Evolutionary conservation across 2,888 invertebrate species (phyloP).

Genomic region (Smittia aterrima): DNA sequence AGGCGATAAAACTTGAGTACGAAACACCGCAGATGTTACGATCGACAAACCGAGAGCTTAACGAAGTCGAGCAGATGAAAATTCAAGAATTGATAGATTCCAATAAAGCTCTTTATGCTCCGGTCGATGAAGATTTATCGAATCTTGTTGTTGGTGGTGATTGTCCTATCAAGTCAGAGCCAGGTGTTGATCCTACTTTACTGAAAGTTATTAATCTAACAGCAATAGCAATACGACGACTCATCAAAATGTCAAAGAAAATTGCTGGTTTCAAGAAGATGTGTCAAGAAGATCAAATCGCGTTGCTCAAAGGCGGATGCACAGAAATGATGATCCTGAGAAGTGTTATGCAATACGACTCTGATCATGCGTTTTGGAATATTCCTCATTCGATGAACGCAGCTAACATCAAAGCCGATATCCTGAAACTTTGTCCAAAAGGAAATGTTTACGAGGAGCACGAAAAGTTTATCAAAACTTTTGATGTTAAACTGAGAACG

Average conservation of each 20-base stretch:
- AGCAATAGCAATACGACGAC: slow-evolving; percentile 83
- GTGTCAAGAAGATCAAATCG: slow-evolving; percentile 91
- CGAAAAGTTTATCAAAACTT: slow-evolving; percentile 78
- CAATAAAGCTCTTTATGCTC: slow-evolving; percentile 79
- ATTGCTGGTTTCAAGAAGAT: slow-evolving; percentile 88
- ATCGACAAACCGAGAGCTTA: slow-evolving; percentile 58
- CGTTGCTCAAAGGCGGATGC: slow-evolving; percentile 68
- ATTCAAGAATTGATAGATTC: slow-evolving; percentile 81
- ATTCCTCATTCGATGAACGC: slow-evolving; percentile 53
- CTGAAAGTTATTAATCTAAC: slow-evolving; percentile 86
- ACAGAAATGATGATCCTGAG: slow-evolving; percentile 95
- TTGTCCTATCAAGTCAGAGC: slow-evolving; percentile 54
- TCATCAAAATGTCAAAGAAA: slow-evolving; percentile 82
- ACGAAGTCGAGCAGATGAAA: slow-evolving; percentile 78
- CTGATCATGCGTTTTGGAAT: slow-evolving; percentile 86
- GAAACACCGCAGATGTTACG: slow-evolving; percentile 53
- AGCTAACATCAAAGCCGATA: slow-evolving; percentile 77
- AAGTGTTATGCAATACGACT: slow-evolving; percentile 89
- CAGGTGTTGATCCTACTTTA: slow-evolving; percentile 58
- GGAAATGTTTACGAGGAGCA: slow-evolving; percentile 87
- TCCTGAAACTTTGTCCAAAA: slow-evolving; percentile 80
- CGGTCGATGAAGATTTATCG: slow-evolving; percentile 78
- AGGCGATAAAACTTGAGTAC: slow-evolving; percentile 82
- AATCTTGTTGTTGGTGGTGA: slow-evolving; percentile 64
- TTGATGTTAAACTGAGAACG: slow-evolving; percentile 78